phyloP scores from a whole-genome alignment of 2,888 invertebrate species.

The Eupithecia inturbata region DNA sequence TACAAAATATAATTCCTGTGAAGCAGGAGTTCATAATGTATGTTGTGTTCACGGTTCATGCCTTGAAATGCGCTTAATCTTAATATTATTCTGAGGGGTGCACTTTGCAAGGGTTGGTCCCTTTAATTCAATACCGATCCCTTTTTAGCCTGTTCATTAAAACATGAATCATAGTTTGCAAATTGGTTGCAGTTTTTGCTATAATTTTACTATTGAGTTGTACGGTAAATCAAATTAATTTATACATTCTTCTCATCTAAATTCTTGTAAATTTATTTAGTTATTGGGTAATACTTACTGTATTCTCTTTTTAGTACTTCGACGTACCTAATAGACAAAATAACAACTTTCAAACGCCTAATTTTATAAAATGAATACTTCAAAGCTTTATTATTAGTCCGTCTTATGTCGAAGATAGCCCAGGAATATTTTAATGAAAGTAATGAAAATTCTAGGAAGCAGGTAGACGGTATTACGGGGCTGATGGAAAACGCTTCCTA shows the following conservation, averaged over 20 bases:
- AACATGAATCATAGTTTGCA: constrained; percentile 30
- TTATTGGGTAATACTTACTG: too few species aligned
- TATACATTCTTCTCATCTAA: neutral
- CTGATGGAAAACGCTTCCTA: constrained; percentile 32
- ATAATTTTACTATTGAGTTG: neutral
- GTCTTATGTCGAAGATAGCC: neutral
- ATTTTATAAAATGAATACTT: neutral
- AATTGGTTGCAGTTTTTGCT: constrained; percentile 23
- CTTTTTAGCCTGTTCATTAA: constrained; percentile 28
- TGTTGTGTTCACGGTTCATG: constrained; percentile 13
- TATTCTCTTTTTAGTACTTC: too few species aligned
- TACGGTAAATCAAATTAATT: neutral
- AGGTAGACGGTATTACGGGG: constrained; percentile 18
- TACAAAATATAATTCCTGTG: neutral
- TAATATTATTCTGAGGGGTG: constrained; percentile 14
- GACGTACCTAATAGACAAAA: neutral
- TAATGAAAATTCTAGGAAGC: constrained; percentile 13
- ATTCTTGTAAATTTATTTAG: neutral
- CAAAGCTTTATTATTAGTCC: neutral
- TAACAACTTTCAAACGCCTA: neutral
- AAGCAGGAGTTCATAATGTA: constrained; percentile 2
- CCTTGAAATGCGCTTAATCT: neutral
- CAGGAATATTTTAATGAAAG: neutral
- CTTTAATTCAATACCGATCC: constrained; percentile 30
- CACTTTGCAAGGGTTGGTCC: constrained; percentile 22